Evolutionary conservation across 2,888 invertebrate genomes (phyloP), one percentile per base, ranked within the genome.

Genomic region (Drosophila flavopinicola): DNA sequence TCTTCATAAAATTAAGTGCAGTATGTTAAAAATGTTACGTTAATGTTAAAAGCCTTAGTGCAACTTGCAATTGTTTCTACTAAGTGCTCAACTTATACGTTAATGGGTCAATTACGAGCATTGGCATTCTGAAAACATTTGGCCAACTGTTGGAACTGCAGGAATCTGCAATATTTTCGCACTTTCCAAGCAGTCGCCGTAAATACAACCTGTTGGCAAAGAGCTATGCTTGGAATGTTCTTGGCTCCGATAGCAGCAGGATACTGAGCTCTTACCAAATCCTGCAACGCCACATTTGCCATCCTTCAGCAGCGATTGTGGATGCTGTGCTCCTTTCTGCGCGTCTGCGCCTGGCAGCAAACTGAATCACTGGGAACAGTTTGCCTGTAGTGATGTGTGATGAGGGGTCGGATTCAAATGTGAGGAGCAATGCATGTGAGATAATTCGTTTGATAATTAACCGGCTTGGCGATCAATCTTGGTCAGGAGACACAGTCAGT

Each of bases 261-360:
- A 6, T 6, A 73, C 74, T 73, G 53, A 71, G 32, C 35, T 15
- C n/a, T 23, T 30, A 33, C 9, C 35, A 24, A 33, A 5, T 39
- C 7, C 42, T 25, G 30, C 25, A 7, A 23, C 13, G n/a, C 24
- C 13, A 23, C 20, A 9, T 9, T 6, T 17, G 13, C 2, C 7
- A 17, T n/a, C 6, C 5, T 1, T 9, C 30, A 29, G 44, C 9
- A 35, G 11, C 6, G 35, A 11, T n/a, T 80, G 85, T 84, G 78
- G 85, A 79, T 84, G 78, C 78, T 84, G 82, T 68, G 65, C 75
- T 63, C 39, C 49, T 41, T 61, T 60, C 24, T 13, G 9, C 20
- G 78, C 75, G 48, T 61, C 66, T 70, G 85, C 85, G 70, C 72
- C 17, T 9, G 1, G 64, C 2, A 1, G 64, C 2, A 5, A 6